phyloP scores from a whole-genome alignment of 2,888 invertebrate species.

The Drosophila phalerata region DNA sequence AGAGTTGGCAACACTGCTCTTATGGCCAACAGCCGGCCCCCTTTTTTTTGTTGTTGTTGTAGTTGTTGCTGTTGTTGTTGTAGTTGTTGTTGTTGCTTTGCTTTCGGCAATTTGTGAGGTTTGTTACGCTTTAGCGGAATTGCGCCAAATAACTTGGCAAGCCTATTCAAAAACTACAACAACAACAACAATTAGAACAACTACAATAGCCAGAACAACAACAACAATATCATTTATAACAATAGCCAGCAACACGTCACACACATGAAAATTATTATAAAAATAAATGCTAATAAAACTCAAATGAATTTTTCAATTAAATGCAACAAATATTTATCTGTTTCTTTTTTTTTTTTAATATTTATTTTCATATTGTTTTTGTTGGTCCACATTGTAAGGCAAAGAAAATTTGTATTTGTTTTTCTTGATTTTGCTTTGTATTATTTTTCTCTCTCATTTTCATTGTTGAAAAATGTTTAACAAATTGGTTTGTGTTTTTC shows the following conservation, averaged over 20 bases:
- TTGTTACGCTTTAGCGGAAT: conserved; percentile 77
- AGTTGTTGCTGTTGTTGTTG: too few relatives aligned
- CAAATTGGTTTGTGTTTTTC: conserved; percentile 30
- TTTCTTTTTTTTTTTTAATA: background rate
- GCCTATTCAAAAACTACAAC: conserved; percentile 39
- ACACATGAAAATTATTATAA: conserved; percentile 36
- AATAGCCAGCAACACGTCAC: conserved; percentile 41
- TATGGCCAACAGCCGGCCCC: conserved; percentile 23
- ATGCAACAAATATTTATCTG: background rate
- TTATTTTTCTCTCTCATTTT: background rate
- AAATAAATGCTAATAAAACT: conserved; percentile 38
- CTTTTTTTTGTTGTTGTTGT: background rate
- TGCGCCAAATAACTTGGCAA: conserved; percentile 80
- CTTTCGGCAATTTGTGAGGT: conserved; percentile 44
- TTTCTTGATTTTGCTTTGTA: background rate
- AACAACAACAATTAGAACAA: conserved; percentile 23
- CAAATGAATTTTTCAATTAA: conserved; percentile 35
- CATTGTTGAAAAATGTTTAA: conserved; percentile 28
- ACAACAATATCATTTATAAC: conserved; percentile 15
- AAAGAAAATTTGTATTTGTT: conserved; percentile 6
- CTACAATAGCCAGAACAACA: conserved; percentile 7
- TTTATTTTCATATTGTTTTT: background rate
- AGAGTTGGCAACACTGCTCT: too few relatives aligned
- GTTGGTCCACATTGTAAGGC: conserved; percentile 7
- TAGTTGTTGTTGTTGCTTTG: background rate